Evolutionary conservation across 1,140 invertebrate genomes (phyloP).

Genomic region (Liolophura sinensis): DNA sequence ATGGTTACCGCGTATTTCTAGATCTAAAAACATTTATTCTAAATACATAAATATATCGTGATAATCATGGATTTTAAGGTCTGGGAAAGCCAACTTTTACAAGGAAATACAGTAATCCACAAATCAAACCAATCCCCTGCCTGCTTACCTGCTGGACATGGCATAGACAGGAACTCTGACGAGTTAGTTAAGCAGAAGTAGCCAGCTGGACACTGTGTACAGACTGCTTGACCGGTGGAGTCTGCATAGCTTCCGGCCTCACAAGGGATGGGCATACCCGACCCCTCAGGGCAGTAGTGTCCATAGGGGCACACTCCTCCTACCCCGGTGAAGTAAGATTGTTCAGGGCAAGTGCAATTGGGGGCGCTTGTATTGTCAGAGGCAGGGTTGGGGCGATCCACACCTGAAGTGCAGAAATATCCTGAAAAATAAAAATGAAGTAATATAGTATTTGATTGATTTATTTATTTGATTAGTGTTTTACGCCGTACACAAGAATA

Average conservation of each 20-base stretch:
- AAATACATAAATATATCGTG: too few relatives aligned
- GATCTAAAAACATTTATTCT: too few relatives aligned
- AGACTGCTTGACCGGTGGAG: slow-evolving; percentile 31
- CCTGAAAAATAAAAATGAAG: slow-evolving; percentile 30
- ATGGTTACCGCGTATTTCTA: too few relatives aligned
- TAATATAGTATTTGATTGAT: too few relatives aligned
- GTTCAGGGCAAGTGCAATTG: slow-evolving; percentile 38
- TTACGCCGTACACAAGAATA: too few relatives aligned
- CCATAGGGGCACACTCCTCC: slow-evolving; percentile 51
- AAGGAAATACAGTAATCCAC: too few relatives aligned
- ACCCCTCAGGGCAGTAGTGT: slow-evolving; percentile 46
- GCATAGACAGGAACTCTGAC: slow-evolving; percentile 25
- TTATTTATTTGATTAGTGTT: too few relatives aligned
- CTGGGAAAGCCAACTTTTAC: too few relatives aligned
- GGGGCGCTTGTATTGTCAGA: slow-evolving; percentile 31
- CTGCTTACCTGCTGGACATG: slow-evolving; percentile 40
- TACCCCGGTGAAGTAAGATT: slow-evolving; percentile 37
- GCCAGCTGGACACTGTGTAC: slow-evolving; percentile 40
- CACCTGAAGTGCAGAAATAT: slow-evolving; percentile 49
- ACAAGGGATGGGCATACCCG: slow-evolving; percentile 33
- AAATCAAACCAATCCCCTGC: too few relatives aligned
- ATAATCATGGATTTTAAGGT: too few relatives aligned
- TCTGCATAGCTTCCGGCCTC: slow-evolving; percentile 44
- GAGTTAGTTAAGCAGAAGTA: slow-evolving; percentile 45
- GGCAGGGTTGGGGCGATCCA: slow-evolving; percentile 43